A percentile compares a stretch with the other conserved stretches of the same genome.
Conservation (phyloP, 2,888 invertebrate species). For the Cecidostiba fungosa region DNA sequence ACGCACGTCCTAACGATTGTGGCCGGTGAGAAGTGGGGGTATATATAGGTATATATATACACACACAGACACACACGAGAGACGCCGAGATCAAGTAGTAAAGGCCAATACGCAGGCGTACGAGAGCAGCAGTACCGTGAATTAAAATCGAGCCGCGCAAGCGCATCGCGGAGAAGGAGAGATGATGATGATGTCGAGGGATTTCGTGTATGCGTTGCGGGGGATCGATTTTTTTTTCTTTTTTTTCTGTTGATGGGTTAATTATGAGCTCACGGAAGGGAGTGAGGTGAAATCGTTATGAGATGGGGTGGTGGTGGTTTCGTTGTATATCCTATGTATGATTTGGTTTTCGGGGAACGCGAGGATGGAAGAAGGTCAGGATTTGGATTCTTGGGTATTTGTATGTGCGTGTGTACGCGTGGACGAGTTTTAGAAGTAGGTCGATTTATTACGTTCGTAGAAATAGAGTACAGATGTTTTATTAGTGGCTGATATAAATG, state of each 20-base stretch:
- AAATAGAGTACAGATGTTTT: too few relatives aligned
- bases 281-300: not conserved
- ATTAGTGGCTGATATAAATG: too few relatives aligned
- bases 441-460: too few relatives aligned
- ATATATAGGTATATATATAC: not conserved
- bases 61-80: not conserved
- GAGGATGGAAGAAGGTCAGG: not conserved
- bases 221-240: not conserved
- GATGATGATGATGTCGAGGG: not conserved
- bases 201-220: not conserved
- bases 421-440: too few relatives aligned
- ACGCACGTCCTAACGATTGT: constrained; percentile 50
- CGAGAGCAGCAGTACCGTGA: constrained; percentile 21
- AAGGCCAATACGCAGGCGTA: constrained; percentile 58
- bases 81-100: constrained; percentile 57
- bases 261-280: not conserved
- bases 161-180: not conserved
- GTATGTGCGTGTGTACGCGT: too few relatives aligned
- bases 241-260: not conserved
- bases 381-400: too few relatives aligned
- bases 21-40: not conserved
- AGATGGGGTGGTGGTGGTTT: not conserved
- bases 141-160: constrained; percentile 47
- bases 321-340: too few relatives aligned
- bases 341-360: not conserved